A percentile compares a stretch with the other conserved stretches of the same genome.
These are phyloP conservation scores for Kryphioiulus occultus DNA, from an alignment of 2,888 invertebrate species.

Conservation along the genomic window DNA sequence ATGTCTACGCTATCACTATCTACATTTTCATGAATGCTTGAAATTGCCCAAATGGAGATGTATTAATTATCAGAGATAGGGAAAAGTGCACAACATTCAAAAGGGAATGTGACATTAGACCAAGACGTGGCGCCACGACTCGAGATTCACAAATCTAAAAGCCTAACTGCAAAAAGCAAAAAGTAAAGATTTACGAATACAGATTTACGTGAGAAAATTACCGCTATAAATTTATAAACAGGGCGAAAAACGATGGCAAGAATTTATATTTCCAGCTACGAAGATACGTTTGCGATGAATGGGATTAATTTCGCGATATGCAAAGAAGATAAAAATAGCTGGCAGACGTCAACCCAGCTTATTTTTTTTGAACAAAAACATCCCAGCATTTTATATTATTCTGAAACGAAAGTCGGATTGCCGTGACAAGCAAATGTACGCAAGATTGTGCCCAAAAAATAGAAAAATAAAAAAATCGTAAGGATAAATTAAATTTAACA, in stretches of 20 bases:
- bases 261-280: not conserved
- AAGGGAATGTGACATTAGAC: not conserved
- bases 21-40: too few species aligned
- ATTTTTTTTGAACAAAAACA: not conserved
- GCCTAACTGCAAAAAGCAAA: not conserved
- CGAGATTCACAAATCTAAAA: not conserved
- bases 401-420: not conserved
- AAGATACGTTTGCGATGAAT: not conserved
- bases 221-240: slow-evolving; percentile 26
- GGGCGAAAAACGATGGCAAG: slow-evolving; percentile 1
- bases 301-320: slow-evolving; percentile 2
- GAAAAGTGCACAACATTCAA: not conserved
- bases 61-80: not conserved
- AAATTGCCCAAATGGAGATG: not conserved
- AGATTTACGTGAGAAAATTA: slow-evolving; percentile 13
- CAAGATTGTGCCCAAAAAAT: not conserved
- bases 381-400: not conserved
- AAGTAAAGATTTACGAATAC: not conserved
- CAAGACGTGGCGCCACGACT: not conserved
- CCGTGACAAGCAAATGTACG: not conserved
- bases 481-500: too few species aligned
- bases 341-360: not conserved
- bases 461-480: too few species aligned
- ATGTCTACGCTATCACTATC: too few species aligned
- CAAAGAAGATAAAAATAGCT: not conserved